A percentile compares a stretch with the other conserved stretches of the same genome.
Conservation (phyloP, 2,797 vertebrate species). For the Morelia viridis region DNA sequence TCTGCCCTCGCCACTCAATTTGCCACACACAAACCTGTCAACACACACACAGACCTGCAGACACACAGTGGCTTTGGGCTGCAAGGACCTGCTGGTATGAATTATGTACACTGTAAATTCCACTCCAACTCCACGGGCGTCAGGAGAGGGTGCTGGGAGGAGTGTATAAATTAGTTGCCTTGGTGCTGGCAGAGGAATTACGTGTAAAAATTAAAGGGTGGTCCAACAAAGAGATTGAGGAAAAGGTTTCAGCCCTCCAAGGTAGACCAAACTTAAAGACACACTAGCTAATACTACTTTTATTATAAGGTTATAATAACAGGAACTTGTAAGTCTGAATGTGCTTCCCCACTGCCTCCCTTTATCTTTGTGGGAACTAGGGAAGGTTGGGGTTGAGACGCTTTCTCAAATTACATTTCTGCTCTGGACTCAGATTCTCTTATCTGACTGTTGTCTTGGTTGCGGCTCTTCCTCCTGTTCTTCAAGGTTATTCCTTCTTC, state of each 20-base stretch:
- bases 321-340: no score
- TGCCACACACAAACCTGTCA: not conserved
- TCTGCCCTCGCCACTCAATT: slow-evolving; percentile 4
- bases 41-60: not conserved
- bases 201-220: not conserved
- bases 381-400: no score
- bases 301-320: no score
- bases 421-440: no score
- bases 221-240: not conserved
- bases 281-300: no score
- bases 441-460: no score
- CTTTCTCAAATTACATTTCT: no score
- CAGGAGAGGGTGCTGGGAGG: not conserved
- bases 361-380: no score
- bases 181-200: not conserved
- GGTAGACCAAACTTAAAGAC: no score
- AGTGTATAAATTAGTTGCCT: not conserved
- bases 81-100: not conserved
- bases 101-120: slow-evolving; percentile 17
- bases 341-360: no score
- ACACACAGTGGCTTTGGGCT: not conserved
- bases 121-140: not conserved
- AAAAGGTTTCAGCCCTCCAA: not conserved
- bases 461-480: no score
- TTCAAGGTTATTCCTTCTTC: no score